Conservation (phyloP, 2,888 invertebrate genomes). For the Gastracanthus pulcherrimus region DNA sequence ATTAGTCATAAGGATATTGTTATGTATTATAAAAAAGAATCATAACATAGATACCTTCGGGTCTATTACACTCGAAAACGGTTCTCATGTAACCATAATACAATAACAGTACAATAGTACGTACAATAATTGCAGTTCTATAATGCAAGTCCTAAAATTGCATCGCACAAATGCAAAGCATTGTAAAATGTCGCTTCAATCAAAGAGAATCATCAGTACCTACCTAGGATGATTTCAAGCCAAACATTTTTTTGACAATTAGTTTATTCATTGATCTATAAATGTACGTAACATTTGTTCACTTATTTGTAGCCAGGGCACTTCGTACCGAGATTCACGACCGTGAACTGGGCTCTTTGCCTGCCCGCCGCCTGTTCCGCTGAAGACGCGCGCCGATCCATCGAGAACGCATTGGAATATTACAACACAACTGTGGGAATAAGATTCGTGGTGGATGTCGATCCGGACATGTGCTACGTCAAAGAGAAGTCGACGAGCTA, state of each 20-base stretch:
- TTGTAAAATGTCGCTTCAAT: no score
- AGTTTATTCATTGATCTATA: not conserved
- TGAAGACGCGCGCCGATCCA: constrained; percentile 80
- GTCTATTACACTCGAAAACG: no score
- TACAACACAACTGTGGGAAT: constrained; percentile 82
- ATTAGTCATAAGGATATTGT: no score
- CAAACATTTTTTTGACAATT: not conserved
- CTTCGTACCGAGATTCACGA: constrained; percentile 85
- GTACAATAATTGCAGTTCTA: no score
- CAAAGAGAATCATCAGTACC: no score
- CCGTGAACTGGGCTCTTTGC: constrained; percentile 86
- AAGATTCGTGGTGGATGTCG: constrained; percentile 80
- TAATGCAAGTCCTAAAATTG: no score
- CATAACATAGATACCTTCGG: no score
- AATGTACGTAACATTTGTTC: not conserved
- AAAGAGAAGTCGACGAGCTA: constrained; percentile 74
- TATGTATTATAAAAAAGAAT: no score
- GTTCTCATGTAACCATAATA: no score
- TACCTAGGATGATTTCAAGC: no score
- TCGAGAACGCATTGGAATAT: constrained; percentile 81
- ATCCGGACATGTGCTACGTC: constrained; percentile 81
- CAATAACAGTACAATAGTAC: no score
- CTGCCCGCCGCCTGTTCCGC: constrained; percentile 83
- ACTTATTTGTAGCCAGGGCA: constrained; percentile 82
- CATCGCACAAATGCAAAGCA: no score